Conservation (phyloP, 2,113 vertebrate genomes). For the Halcyon senegalensis region DNA sequence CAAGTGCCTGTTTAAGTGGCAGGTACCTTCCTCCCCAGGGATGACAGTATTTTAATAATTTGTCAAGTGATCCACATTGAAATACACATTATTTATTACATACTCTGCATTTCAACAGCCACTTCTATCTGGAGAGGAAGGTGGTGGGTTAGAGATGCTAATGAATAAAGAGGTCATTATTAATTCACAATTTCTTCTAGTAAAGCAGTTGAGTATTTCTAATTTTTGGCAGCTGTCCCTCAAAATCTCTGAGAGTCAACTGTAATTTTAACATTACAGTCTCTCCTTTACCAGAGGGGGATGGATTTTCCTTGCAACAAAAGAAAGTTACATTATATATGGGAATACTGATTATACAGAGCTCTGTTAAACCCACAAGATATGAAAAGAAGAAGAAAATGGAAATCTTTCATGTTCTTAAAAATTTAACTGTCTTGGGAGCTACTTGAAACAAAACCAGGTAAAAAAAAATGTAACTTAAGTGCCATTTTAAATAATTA, state of each 20-base stretch:
- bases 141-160: neutral
- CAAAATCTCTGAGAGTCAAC: neutral
- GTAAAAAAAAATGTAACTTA: neutral
- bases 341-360: neutral
- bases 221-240: constrained; percentile 36
- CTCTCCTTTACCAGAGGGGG: neutral
- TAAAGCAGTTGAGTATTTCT: constrained; percentile 24
- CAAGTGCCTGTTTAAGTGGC: neutral
- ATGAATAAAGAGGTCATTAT: constrained; percentile 48
- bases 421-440: neutral
- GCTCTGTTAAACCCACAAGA: neutral
- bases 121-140: constrained; percentile 42
- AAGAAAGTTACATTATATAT: neutral
- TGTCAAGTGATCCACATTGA: constrained; percentile 38
- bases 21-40: constrained; percentile 18
- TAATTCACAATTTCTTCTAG: constrained; percentile 24
- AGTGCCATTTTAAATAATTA: neutral
- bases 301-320: neutral
- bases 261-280: constrained; percentile 19
- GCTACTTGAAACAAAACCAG: neutral
- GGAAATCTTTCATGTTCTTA: neutral
- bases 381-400: neutral
- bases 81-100: constrained; percentile 52
- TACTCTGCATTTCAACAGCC: constrained; percentile 45
- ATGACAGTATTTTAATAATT: constrained; percentile 34